These are phyloP conservation scores for Riparia riparia DNA, from an alignment of 2,113 vertebrate genomes.

Conservation along the genomic window DNA sequence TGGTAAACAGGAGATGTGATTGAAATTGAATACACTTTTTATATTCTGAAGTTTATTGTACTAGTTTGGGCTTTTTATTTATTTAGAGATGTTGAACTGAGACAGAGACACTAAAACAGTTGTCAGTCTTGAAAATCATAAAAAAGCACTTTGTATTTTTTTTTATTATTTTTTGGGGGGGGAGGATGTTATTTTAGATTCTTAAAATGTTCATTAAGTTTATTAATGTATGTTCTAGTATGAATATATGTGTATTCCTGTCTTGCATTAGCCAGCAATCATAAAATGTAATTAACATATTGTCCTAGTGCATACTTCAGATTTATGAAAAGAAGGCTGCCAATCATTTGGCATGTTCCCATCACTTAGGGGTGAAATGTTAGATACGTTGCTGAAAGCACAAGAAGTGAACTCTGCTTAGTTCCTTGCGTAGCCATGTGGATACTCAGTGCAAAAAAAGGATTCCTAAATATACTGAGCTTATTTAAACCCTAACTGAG, in stretches of 20 bases:
- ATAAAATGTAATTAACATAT: background rate
- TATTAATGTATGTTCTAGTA: background rate
- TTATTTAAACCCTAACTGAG: background rate
- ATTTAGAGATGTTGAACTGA: background rate
- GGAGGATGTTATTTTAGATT: background rate
- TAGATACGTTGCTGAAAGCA: background rate
- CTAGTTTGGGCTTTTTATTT: background rate
- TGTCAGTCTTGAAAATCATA: background rate
- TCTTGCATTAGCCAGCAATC: background rate
- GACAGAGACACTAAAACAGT: background rate
- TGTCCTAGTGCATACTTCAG: background rate
- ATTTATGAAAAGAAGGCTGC: background rate
- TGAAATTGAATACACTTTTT: background rate
- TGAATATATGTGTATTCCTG: background rate
- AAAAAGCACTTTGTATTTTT: background rate
- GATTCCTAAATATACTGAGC: background rate
- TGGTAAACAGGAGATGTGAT: background rate
- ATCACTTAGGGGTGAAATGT: background rate
- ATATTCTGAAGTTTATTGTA: background rate
- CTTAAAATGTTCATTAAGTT: background rate
- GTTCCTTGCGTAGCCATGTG: background rate
- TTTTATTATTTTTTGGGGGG: rapidly evolving
- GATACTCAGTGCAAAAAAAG: background rate
- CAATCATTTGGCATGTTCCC: background rate
- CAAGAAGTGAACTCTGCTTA: background rate